Conservation (phyloP, 1,140 invertebrate species). For the Brachionus plicatilis region DNA sequence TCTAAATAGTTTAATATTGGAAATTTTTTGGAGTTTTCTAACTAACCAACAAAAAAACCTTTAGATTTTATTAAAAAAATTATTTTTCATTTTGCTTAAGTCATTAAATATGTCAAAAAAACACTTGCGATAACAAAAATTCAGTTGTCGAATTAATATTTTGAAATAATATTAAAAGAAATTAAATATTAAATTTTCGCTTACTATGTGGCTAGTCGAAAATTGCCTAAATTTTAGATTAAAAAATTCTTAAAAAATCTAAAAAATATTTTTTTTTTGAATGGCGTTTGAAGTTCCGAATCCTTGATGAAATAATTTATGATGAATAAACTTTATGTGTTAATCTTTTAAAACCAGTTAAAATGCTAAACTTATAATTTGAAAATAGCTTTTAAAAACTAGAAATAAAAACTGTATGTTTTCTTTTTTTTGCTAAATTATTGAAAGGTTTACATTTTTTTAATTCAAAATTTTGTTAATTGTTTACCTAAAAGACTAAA, state of each 20-base stretch:
- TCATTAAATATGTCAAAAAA: background rate
- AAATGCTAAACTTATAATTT: background rate
- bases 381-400: background rate
- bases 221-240: background rate
- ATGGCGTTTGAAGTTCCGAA: background rate
- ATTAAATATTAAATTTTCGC: background rate
- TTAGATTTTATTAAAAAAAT: background rate
- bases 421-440: background rate
- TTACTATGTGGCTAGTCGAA: background rate
- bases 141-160: background rate
- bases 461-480: background rate
- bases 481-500: background rate
- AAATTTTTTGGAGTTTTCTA: background rate
- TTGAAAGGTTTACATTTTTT: slow-evolving; percentile 22
- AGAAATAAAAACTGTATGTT: background rate
- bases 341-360: slow-evolving; percentile 1
- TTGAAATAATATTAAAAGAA: background rate
- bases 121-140: background rate
- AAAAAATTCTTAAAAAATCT: too few species aligned
- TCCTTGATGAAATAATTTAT: background rate
- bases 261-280: background rate
- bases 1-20: background rate
- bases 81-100: background rate
- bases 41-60: background rate
- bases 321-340: background rate